Evolutionary conservation across 2,888 invertebrate species (phyloP), one percentile per base, ranked within the genome.

Genomic region (Lasioglossum pauxillum): DNA sequence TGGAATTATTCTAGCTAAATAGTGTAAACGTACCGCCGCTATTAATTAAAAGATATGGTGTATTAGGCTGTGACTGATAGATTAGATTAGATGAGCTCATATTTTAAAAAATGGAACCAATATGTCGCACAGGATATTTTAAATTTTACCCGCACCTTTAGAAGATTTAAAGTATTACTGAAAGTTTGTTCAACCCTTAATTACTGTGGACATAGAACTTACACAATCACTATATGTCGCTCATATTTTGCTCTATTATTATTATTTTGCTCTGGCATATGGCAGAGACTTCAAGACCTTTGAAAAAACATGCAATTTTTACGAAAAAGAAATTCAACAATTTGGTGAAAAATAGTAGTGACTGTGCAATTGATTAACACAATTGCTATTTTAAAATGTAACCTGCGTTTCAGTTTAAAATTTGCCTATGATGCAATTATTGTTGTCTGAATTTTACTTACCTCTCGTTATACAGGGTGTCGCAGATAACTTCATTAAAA

Each of bases 31-130:
- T 27, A 14, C 5, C 5, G 27, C 60, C n/a, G 2, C 5, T 12
- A 60, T 60, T 60, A 60, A 60, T 27, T n/a, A 60, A 60, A 60
- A 27, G 60, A 60, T 60, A 60, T 60, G n/a, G 14, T 27, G 60
- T 5, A 60, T 27, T 27, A 60, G n/a, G 3, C n/a, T 5, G n/a
- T 27, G n/a, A n/a, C 23, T 1, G n/a, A 60, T 27, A 60, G 60
- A 60, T 60, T 60, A 27, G 27, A 60, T 60, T 5, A 60, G 27
- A 27, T 14, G n/a, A 60, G 12, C 14, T 60, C 27, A 14, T 60
- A 27, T 27, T 60, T 60, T 5, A 1, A 12, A 27, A 60, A n/a
- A 60, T 60, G 14, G 27, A 14, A 60, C 27, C 60, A 27, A 60
- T 60, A 60, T 53, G 53, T 53, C 53, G 23, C 23, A 2, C 1